A percentile compares a stretch with the other conserved stretches of the same genome.
Evolutionary conservation across 2,888 invertebrate species (phyloP).

Genomic region (Lepidocyrtinus sp.): DNA sequence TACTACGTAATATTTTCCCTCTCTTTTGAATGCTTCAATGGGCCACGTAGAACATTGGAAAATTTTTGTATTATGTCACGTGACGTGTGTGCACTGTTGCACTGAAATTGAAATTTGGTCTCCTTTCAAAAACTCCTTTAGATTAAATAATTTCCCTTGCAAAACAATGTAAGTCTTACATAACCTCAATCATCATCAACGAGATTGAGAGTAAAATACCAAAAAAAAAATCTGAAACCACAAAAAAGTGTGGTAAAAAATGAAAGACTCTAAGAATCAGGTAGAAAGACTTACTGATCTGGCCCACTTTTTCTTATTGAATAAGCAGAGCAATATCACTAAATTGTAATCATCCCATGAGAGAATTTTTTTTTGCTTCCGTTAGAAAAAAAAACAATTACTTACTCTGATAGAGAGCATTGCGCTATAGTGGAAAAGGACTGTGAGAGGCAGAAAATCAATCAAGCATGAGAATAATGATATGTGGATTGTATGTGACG

Average conservation of each 20-base stretch:
- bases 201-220: constrained; percentile 38
- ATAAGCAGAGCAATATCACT: constrained; percentile 22
- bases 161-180: background rate
- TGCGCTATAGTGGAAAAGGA: constrained; percentile 24
- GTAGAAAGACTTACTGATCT: constrained; percentile 2
- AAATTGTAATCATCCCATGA: constrained; percentile 45
- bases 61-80: background rate
- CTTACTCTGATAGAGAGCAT: constrained; percentile 60
- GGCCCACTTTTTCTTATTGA: constrained; percentile 68
- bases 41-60: background rate
- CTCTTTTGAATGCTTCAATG: background rate
- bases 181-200: background rate
- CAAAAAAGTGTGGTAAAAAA: constrained; percentile 40
- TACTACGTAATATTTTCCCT: constrained; percentile 28
- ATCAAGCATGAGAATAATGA: constrained; percentile 68
- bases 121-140: background rate
- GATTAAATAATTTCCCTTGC: background rate
- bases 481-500: constrained; percentile 52
- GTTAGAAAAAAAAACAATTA: constrained; percentile 66
- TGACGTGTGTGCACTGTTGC: background rate
- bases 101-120: background rate
- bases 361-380: constrained; percentile 62
- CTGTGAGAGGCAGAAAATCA: constrained; percentile 62
- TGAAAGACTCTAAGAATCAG: background rate
- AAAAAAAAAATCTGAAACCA: constrained; percentile 48